These are phyloP conservation scores for Atractosteus spatula DNA, from an alignment of 2,113 vertebrate genomes.

Conservation along the genomic window DNA sequence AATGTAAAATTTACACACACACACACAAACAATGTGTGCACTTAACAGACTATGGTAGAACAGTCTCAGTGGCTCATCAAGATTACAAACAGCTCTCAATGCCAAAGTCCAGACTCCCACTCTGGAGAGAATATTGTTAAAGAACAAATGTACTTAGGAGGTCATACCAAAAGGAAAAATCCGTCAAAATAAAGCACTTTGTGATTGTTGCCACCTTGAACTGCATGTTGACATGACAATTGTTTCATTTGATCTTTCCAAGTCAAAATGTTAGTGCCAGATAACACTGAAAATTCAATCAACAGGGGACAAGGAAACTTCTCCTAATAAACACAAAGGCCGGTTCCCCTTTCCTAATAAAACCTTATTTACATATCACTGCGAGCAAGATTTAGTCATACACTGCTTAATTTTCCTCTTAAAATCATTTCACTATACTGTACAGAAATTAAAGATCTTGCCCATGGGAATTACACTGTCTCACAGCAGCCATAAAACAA, in stretches of 20 bases:
- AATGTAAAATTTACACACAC: slow-evolving; percentile 8
- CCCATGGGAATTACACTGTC: background rate
- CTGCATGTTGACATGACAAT: slow-evolving; percentile 1
- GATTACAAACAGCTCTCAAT: slow-evolving; percentile 29
- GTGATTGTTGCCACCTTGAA: background rate
- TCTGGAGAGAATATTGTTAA: slow-evolving; percentile 22
- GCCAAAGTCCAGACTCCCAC: slow-evolving; percentile 22
- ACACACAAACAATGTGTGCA: slow-evolving; percentile 21
- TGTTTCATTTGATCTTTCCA: background rate
- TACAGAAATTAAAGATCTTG: slow-evolving; percentile 10
- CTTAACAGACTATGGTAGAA: slow-evolving; percentile 15
- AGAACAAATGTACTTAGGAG: slow-evolving; percentile 32
- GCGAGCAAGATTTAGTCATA: no score
- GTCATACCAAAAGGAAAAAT: slow-evolving; percentile 22
- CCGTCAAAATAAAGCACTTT: slow-evolving; percentile 13
- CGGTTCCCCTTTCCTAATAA: no score
- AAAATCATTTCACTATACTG: background rate
- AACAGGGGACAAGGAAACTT: background rate
- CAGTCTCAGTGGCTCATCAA: slow-evolving; percentile 28
- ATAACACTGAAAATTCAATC: background rate
- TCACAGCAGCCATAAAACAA: no score
- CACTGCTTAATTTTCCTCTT: background rate
- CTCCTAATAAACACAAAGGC: no score
- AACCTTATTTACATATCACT: no score
- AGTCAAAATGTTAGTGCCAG: background rate